Conservation (phyloP, 2,888 invertebrate genomes). For the Julus scanicus region DNA sequence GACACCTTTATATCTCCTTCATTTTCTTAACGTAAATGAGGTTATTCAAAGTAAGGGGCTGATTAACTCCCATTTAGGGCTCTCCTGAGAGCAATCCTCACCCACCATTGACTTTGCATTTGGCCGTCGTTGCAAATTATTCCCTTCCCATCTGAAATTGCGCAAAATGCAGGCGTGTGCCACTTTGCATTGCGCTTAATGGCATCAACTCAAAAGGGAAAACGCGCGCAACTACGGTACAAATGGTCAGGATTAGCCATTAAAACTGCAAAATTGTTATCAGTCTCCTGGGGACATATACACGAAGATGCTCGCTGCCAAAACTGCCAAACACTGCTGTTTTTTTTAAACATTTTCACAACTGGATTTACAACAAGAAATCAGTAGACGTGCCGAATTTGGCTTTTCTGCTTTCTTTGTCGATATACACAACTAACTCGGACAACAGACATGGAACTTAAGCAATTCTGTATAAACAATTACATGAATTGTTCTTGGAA, state of each 20-base stretch:
- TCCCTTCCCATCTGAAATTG: constrained; percentile 36
- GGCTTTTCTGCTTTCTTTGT: too few relatives aligned
- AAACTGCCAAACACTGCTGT: neutral
- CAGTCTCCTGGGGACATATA: neutral
- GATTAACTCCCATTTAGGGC: constrained; percentile 50
- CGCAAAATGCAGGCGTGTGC: neutral
- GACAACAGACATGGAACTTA: too few relatives aligned
- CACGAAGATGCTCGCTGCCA: neutral
- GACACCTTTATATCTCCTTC: constrained; percentile 50
- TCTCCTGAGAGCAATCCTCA: constrained; percentile 43
- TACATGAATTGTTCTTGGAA: neutral
- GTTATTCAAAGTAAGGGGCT: constrained; percentile 54
- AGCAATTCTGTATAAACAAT: neutral
- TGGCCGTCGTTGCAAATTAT: constrained; percentile 48
- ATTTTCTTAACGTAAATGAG: constrained; percentile 53
- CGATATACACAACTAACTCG: too few relatives aligned
- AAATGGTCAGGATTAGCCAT: constrained; percentile 39
- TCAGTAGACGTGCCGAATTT: too few relatives aligned
- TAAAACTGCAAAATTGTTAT: constrained; percentile 15
- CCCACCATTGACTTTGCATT: constrained; percentile 47
- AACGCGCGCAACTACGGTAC: neutral
- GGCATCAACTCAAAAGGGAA: constrained; percentile 6
- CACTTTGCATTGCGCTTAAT: neutral
- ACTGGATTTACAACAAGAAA: neutral
- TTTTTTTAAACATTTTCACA: neutral